Conservation (phyloP, 2,888 invertebrate species). For the Leucoma salicis region DNA sequence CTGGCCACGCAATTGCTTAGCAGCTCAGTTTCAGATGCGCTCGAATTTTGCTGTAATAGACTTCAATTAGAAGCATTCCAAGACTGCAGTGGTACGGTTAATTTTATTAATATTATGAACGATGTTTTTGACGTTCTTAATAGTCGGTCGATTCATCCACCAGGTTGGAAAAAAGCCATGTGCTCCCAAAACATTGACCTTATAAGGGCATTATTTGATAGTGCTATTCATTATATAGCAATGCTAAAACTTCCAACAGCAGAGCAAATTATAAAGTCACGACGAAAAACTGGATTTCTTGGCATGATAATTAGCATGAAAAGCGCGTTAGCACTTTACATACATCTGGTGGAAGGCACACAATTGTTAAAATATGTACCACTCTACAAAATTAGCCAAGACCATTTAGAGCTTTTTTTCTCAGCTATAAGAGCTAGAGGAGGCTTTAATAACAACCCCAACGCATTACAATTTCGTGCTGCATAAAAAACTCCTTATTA, state of each 20-base stretch:
- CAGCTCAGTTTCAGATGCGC: neutral
- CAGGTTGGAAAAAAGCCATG: conserved; percentile 6
- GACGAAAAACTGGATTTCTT: conserved; percentile 27
- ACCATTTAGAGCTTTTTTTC: conserved; percentile 5
- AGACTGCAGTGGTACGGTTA: neutral
- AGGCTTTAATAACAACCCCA: conserved; percentile 25
- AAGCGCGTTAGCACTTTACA: conserved; percentile 2
- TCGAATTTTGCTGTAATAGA: neutral
- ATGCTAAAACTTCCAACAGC: conserved; percentile 1
- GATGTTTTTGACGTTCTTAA: neutral
- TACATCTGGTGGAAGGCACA: conserved; percentile 7
- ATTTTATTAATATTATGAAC: neutral
- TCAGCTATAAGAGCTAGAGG: conserved; percentile 18
- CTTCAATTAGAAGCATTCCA: neutral
- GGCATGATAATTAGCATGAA: no score
- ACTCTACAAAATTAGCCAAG: conserved; percentile 9
- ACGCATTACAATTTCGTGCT: conserved; percentile 4
- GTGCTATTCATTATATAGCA: neutral
- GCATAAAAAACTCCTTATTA: conserved; percentile 4
- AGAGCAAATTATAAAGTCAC: conserved; percentile 9
- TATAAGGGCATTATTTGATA: neutral
- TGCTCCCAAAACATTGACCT: neutral
- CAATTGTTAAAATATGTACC: conserved; percentile 6
- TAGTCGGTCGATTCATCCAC: neutral
- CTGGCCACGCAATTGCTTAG: neutral